phyloP scores from a whole-genome alignment of 2,113 vertebrate genomes.

The Hydropotes inermis region DNA sequence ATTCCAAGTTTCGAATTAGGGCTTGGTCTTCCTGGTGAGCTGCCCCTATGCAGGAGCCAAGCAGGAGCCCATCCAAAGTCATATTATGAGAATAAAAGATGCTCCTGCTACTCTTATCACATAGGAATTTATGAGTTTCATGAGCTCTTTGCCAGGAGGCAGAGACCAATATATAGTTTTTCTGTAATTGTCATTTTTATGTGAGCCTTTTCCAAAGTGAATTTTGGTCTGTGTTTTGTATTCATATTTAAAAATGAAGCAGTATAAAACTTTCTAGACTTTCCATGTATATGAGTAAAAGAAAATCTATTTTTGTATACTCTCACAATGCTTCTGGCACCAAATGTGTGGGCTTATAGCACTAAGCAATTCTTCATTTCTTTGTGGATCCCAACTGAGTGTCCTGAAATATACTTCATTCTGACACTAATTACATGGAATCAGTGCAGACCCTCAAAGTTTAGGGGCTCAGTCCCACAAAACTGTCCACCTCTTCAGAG shows the following conservation, averaged over 20 bases:
- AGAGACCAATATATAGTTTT: not conserved
- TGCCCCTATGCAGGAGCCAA: not conserved
- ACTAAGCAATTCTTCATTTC: not conserved
- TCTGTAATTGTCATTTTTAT: not conserved
- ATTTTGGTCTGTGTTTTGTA: not conserved
- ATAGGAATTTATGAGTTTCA: not conserved
- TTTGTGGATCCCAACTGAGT: not conserved
- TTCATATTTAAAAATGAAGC: not conserved
- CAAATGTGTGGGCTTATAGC: not conserved
- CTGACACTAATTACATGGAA: not conserved
- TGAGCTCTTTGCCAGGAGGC: not conserved
- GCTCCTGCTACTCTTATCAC: not conserved
- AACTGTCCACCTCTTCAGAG: not conserved
- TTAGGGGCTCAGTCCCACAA: not conserved
- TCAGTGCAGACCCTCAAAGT: not conserved
- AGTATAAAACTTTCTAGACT: not conserved
- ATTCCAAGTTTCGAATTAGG: not conserved
- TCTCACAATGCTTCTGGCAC: not conserved
- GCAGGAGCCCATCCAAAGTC: not conserved
- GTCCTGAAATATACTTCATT: not conserved
- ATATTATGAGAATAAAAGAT: not conserved
- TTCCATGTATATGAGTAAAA: not conserved
- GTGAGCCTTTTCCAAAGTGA: not conserved
- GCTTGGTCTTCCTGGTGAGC: not conserved
- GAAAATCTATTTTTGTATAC: not conserved